Evolutionary conservation across 1,140 invertebrate genomes (phyloP).

Genomic region (Scaptomyza graminum): DNA sequence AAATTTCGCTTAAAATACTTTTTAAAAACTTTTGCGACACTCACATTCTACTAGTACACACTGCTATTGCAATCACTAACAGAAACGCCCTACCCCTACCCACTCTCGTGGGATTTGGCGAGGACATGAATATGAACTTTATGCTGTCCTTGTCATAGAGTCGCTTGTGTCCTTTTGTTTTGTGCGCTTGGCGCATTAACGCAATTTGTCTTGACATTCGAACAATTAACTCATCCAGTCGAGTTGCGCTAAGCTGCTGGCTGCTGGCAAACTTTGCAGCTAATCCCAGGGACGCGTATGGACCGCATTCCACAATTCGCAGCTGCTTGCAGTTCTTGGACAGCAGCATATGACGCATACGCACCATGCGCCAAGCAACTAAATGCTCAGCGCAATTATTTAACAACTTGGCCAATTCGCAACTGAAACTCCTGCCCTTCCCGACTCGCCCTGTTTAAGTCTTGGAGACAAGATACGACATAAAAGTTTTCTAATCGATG

Average conservation of each 20-base stretch:
- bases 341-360: conserved; percentile 67
- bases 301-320: conserved; percentile 4
- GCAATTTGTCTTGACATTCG: conserved; percentile 83
- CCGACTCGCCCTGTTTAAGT: background rate
- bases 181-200: conserved; percentile 71
- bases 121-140: conserved; percentile 25
- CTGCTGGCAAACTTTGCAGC: conserved; percentile 65
- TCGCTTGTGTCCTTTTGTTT: conserved; percentile 37
- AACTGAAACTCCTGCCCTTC: background rate
- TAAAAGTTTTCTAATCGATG: conserved; percentile 80
- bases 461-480: conserved; percentile 67
- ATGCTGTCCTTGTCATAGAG: conserved; percentile 21
- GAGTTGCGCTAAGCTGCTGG: conserved; percentile 63
- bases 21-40: conserved; percentile 79
- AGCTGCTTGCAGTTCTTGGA: conserved; percentile 1
- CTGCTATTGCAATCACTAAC: conserved; percentile 11
- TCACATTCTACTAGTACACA: conserved; percentile 27
- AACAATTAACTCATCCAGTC: conserved; percentile 81
- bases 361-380: conserved; percentile 45
- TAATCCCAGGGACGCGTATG: conserved; percentile 65
- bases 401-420: conserved; percentile 78
- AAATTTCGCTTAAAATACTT: conserved; percentile 82
- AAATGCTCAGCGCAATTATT: conserved; percentile 77
- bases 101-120: conserved; percentile 34
- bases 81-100: conserved; percentile 44